A percentile compares a stretch with the other conserved stretches of the same genome.
These are phyloP conservation scores for Malacoctenus gilli DNA, from an alignment of 2,797 vertebrate species.

Conservation along the genomic window DNA sequence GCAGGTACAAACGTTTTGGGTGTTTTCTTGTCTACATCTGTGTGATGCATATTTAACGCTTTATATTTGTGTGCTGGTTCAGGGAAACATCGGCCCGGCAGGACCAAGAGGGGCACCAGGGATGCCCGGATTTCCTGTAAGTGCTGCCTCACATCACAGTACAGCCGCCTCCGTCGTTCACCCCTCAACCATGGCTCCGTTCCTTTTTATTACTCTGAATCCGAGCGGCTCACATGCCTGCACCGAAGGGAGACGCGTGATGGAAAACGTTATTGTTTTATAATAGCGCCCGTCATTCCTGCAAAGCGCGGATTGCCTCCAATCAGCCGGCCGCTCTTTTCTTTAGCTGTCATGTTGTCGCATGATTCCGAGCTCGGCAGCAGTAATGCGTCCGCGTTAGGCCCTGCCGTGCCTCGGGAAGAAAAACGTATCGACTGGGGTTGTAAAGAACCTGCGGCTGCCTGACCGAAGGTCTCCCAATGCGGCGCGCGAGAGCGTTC, in stretches of 20 bases:
- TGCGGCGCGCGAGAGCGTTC: conserved; percentile 41
- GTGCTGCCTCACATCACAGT: conserved; percentile 29
- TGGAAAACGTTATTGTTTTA: conserved; percentile 31
- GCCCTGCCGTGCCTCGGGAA: conserved; percentile 14
- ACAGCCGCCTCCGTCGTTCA: too few species aligned
- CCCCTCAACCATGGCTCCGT: too few species aligned
- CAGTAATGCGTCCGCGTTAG: conserved; percentile 27
- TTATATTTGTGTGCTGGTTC: conserved; percentile 7
- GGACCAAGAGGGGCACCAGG: conserved; percentile 80
- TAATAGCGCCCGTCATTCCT: conserved; percentile 24
- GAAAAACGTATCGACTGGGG: conserved; percentile 14
- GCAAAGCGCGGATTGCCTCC: conserved; percentile 13
- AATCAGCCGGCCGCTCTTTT: conserved; percentile 27
- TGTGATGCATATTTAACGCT: not conserved
- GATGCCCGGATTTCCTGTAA: conserved; percentile 82
- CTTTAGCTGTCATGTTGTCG: conserved; percentile 18
- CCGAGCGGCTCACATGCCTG: conserved; percentile 1
- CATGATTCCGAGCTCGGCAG: conserved; percentile 28
- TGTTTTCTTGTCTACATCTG: too few species aligned
- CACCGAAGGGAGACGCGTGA: not conserved
- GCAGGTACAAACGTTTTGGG: conserved; percentile 74
- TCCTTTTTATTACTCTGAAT: not conserved
- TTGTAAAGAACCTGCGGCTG: conserved; percentile 34
- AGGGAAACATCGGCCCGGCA: conserved; percentile 82
- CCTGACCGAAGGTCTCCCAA: conserved; percentile 45